Evolutionary conservation across 1,140 invertebrate genomes (phyloP).

Genomic region (Steinernema khuongi): DNA sequence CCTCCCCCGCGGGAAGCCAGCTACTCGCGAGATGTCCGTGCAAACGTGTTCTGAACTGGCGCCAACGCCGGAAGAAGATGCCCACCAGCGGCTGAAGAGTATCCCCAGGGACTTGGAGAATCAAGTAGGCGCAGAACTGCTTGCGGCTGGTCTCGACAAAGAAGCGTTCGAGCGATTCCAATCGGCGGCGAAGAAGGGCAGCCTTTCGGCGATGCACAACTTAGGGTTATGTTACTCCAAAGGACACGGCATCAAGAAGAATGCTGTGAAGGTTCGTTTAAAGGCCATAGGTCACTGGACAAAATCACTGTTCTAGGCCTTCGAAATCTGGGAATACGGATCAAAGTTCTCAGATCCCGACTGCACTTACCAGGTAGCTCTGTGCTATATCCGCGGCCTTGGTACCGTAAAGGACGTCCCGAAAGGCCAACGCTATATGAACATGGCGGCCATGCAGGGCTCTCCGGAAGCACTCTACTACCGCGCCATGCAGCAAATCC

Average conservation of each 20-base stretch:
- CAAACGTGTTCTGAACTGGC: neutral
- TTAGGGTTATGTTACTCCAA: neutral
- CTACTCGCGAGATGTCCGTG: neutral
- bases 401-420: neutral
- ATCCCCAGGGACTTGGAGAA: neutral
- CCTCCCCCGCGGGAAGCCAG: neutral
- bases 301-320: neutral
- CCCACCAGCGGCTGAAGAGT: neutral
- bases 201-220: neutral
- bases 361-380: neutral
- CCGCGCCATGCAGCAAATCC: neutral
- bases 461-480: constrained; percentile 5
- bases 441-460: neutral
- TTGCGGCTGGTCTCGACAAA: neutral
- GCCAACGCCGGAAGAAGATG: neutral
- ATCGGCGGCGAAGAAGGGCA: neutral
- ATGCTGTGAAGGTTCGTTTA: neutral
- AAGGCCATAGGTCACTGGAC: neutral
- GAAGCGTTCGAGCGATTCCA: neutral
- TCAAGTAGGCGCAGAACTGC: neutral
- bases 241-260: neutral
- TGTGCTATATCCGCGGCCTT: neutral
- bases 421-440: neutral
- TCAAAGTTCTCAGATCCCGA: neutral
- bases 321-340: constrained; percentile 1